Evolutionary conservation across 2,113 vertebrate genomes (phyloP), one percentile per base, ranked within the genome.

Genomic region (Bubo bubo): DNA sequence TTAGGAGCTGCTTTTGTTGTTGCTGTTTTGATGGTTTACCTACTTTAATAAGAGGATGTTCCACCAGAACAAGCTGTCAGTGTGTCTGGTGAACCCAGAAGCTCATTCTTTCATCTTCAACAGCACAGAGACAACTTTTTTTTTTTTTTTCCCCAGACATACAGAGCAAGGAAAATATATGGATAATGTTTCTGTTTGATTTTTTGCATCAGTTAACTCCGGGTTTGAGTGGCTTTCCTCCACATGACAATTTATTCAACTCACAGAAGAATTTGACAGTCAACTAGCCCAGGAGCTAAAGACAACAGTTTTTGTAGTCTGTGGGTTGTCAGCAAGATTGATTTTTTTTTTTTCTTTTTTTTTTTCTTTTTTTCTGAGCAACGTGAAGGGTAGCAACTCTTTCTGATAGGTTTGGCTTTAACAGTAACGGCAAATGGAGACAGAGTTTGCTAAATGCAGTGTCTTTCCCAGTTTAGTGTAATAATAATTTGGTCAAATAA

Each of bases 51-150:
- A 73, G 64, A n/a, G 45, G 39, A 55, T 91, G 90, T 86, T 96
- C 74, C 70, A 75, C 49, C 66, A 85, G 90, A 73, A 41, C 24
- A 72, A 79, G 66, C 82, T 96, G 95, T 92, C 88, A 86, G 45
- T 50, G 71, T 88, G 85, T 35, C 75, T 90, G 86, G 35, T 81
- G 88, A 93, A 68, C 83, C 93, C 94, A 88, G 92, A 66, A 79
- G 32, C 80, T 82, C 60, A 10, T 59, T 49, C 92, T 93, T 94
- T 88, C 27, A 94, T 94, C 90, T 83, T 50, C 75, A 82, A 1
- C 60, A 75, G 13, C 83, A 37, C 34, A 93, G 71, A 88, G 23
- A 35, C n/a, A 77, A 52, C 24, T 22, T 14, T n/a, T 35, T 32
- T 27, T 53, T 59, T 59, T 59, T 26, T 12, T 14, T 47, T 3